A percentile compares a stretch with the other conserved stretches of the same genome.
Evolutionary conservation across 2,888 invertebrate genomes (phyloP).

Genomic region (Andrena bucephala): DNA sequence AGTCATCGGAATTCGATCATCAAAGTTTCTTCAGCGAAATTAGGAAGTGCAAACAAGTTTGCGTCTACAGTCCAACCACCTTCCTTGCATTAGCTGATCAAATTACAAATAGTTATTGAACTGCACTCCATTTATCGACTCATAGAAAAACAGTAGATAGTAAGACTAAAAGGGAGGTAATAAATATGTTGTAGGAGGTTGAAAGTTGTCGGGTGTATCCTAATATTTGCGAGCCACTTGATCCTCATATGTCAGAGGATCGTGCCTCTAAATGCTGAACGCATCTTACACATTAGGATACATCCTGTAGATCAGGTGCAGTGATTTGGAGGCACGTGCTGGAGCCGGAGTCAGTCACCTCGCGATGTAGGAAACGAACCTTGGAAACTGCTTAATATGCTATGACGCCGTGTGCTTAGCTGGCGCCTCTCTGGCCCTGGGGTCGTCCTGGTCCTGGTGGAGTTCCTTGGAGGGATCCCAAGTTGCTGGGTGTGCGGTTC

Average conservation of each 20-base stretch:
- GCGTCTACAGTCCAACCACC: not conserved
- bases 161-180: not conserved
- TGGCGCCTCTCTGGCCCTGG: slow-evolving; percentile 87
- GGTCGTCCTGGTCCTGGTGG: slow-evolving; percentile 91
- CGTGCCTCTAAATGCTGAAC: not conserved
- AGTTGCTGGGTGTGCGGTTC: slow-evolving; percentile 90
- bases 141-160: not conserved
- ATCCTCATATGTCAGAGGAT: not conserved
- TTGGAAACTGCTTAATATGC: slow-evolving; percentile 81
- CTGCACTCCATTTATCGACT: too few relatives aligned
- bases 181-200: too few relatives aligned
- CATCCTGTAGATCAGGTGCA: slow-evolving; percentile 12
- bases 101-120: too few relatives aligned
- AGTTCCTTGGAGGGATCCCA: slow-evolving; percentile 90
- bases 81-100: not conserved
- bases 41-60: not conserved
- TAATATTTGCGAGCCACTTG: not conserved
- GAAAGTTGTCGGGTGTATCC: not conserved
- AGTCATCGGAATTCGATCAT: not conserved
- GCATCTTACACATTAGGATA: not conserved
- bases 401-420: slow-evolving; percentile 76
- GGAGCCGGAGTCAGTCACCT: slow-evolving; percentile 26
- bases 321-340: slow-evolving; percentile 45
- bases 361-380: slow-evolving; percentile 62
- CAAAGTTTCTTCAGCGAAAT: not conserved